phyloP scores from a whole-genome alignment of 2,888 invertebrate genomes.

The Lasioglossum villosulum region DNA sequence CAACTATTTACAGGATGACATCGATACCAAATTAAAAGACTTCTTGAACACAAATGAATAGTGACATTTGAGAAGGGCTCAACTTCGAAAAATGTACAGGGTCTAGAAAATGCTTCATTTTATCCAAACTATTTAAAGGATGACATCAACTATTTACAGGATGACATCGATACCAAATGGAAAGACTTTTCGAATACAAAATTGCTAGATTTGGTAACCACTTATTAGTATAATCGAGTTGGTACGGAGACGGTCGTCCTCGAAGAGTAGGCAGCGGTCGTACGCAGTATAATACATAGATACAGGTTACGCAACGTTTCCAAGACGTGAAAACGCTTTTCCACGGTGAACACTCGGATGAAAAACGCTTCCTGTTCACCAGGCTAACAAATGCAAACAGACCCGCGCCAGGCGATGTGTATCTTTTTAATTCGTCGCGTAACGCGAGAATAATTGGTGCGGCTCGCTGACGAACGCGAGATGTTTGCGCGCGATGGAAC shows the following conservation, averaged over 20 bases:
- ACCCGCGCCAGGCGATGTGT: constrained; percentile 48
- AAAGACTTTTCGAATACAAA: no score
- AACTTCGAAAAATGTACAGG: no score
- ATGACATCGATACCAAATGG: no score
- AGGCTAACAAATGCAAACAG: constrained; percentile 42
- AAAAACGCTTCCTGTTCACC: constrained; percentile 47
- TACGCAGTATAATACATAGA: no score
- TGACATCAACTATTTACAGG: no score
- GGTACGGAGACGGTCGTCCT: background rate
- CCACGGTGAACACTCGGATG: constrained; percentile 6
- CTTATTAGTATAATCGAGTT: constrained; percentile 9
- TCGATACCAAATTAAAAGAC: no score
- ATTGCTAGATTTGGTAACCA: background rate
- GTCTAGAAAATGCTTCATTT: no score
- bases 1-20: no score
- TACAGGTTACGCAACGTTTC: constrained; percentile 10
- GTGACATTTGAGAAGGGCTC: no score
- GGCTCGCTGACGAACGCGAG: constrained; percentile 42
- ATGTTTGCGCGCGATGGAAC: constrained; percentile 51
- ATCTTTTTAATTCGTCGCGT: constrained; percentile 66
- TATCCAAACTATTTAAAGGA: no score
- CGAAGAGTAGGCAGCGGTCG: background rate
- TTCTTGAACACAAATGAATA: no score
- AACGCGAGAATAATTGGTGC: constrained; percentile 69
- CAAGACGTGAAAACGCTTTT: constrained; percentile 35